Base-by-base conservation (phyloP, 1,140 invertebrate genomes). In the Wiebesia pumilae region DNA sequence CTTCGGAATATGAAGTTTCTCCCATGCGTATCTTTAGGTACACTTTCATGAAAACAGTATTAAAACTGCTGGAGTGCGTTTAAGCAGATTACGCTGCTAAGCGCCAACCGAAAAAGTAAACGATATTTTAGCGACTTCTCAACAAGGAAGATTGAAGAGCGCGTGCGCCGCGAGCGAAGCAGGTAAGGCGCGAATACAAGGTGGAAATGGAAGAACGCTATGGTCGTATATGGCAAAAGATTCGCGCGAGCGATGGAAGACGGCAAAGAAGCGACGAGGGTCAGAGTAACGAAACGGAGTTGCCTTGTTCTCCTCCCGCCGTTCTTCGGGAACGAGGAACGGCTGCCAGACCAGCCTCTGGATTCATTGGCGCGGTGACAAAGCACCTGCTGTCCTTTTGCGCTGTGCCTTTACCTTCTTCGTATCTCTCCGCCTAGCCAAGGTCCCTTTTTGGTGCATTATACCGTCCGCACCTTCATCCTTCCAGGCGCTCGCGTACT, bases 331-430 rank as follows among this genome's bases (percentile, higher is more conserved):
- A 77, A 58, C 71, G 47, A 58, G 9, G 78, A 21, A 79, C 24
- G 14, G 54, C 30, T 38, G 16, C 19, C 62, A 67, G 58, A 21
- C 69, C 33, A 65, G 38, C 54, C 79, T 89, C 87, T 89, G 91
- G 92, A 93, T 93, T 93, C 93, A 94, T 92, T 93, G 90, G 90
- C 89, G 89, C 91, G 89, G 91, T 93, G 92, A 94, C 92, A 93
- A 94, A 93, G 93, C 93, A 94, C 93, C 92, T 93, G 92, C 92
- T 93, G 91, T 93, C 91, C 89, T 90, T 81, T 87, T 33, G 9
- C 38, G 7, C 80, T 47, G 88, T 88, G 87, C 90, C 89, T 88
- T 89, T 89, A 88, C 89, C 89, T 88, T 84, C 81, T 84, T 88
- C 79, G n/a, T n/a, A n/a, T 65, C 27, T 65, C 33, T 35, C 30